Percentiles rank a stretch among this genome's conserved stretches.
phyloP scores from a whole-genome alignment of 2,113 vertebrate genomes.

The Pyxicephalus adspersus region DNA sequence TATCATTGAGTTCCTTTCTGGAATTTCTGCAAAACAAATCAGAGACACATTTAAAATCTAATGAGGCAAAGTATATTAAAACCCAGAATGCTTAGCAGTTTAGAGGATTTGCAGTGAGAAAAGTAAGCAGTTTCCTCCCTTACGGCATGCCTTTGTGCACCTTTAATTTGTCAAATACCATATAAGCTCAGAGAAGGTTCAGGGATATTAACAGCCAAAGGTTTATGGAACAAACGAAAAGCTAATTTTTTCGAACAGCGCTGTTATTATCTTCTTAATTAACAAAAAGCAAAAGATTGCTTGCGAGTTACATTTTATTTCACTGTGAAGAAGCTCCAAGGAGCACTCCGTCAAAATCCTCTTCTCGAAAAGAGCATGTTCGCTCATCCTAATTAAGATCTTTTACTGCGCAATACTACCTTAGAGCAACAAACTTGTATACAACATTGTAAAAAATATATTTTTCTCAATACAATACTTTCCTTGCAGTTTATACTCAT shows the following conservation, averaged over 20 bases:
- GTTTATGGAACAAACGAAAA: constrained; percentile 50
- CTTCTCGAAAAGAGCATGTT: not conserved
- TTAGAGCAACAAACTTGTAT: constrained; percentile 15
- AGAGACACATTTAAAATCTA: constrained; percentile 64
- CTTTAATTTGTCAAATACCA: constrained; percentile 36
- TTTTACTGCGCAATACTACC: constrained; percentile 21
- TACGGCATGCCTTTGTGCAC: constrained; percentile 48
- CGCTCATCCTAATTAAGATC: constrained; percentile 47
- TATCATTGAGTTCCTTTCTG: constrained; percentile 96
- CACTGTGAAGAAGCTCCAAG: constrained; percentile 19
- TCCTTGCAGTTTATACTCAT: no score
- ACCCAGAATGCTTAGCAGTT: constrained; percentile 54
- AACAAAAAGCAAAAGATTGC: constrained; percentile 44
- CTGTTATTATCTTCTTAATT: constrained; percentile 52
- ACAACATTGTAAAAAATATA: not conserved
- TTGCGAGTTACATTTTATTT: constrained; percentile 51
- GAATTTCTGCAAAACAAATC: constrained; percentile 85
- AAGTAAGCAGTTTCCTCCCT: constrained; percentile 58
- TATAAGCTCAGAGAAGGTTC: constrained; percentile 56
- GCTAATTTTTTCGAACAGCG: constrained; percentile 19
- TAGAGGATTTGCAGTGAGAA: constrained; percentile 58
- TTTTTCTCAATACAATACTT: not conserved
- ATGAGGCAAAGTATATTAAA: constrained; percentile 55
- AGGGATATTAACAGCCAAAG: constrained; percentile 53
- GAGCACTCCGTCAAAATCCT: constrained; percentile 5